Base-by-base conservation (phyloP, 2,113 vertebrate species). In the Oceanodroma tethys region DNA sequence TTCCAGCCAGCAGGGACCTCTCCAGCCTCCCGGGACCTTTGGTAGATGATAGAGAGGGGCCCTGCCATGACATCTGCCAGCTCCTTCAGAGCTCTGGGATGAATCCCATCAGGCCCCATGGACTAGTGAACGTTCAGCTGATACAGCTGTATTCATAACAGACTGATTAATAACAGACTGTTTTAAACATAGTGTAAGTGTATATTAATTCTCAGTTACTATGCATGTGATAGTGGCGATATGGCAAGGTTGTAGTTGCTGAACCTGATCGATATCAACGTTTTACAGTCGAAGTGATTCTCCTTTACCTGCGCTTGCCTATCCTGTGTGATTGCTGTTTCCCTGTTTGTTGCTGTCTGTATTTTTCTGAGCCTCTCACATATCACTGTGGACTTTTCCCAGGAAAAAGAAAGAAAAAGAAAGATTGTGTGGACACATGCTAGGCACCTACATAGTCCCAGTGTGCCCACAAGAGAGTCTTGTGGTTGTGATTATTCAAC, bases 381-480 rank as follows among this genome's bases (percentile, higher is more conserved):
- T 17, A 13, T 12, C 32, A 1, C 45, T 34, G 47, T 14, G 42
- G 27, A 5, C 36, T 56, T n/a, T 13, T 19, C 27, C 22, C 32
- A 50, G 60, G 47, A 60, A 34, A 68, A 75, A 53, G 22, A 27
- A 52, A 7, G 29, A 48, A 40, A 38, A 8, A 30, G 17, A 9
- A 25, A 62, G 17, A 11, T 19, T 9, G 9, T 63, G 32, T 47
- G 73, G 30, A 11, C 13, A 20, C 6, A 1, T 13, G 16, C 38
- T 4, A 15, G 53, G n/a, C 17, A n/a, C 25, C 19, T 30, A 1
- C 23, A 1, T 15, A 20, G 30, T 60, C n/a, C 29, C 10, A 1
- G 13, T 11, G 20, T 27, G 65, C 23, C 52, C 30, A 16, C 38
- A 27, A 8, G 30, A 40, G 25, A 16, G 27, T 62, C 30, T 32